phyloP scores from a whole-genome alignment of 1,140 invertebrate genomes.

The Adoxophyes honmai region DNA sequence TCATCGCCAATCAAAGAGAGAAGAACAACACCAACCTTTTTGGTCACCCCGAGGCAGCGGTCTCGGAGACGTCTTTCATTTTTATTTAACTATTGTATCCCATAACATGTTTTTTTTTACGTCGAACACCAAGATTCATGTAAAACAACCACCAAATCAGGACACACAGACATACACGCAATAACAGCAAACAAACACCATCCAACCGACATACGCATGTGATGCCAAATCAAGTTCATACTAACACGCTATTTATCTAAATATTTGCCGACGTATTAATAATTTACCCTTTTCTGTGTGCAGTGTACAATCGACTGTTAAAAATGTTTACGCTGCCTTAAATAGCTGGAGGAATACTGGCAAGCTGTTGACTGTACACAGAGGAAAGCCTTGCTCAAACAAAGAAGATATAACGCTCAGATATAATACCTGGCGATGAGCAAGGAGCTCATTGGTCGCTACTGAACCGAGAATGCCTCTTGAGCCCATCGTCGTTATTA shows the following conservation, averaged over 20 bases:
- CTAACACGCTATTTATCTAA: slow-evolving; percentile 4
- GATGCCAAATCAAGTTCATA: slow-evolving; percentile 6
- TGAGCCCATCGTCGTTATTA: neutral
- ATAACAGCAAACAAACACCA: neutral
- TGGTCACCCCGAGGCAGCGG: no score
- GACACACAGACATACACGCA: neutral
- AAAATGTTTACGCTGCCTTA: slow-evolving; percentile 7
- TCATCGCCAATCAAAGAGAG: no score
- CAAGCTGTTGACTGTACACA: slow-evolving; percentile 15
- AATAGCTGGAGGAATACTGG: slow-evolving; percentile 36
- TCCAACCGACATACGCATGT: neutral
- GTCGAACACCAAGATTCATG: no score
- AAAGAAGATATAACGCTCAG: neutral
- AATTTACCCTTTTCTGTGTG: slow-evolving; percentile 5
- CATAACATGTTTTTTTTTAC: no score
- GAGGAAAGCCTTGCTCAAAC: neutral
- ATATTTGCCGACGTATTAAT: slow-evolving; percentile 7
- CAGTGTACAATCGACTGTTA: slow-evolving; percentile 6
- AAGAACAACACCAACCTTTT: no score
- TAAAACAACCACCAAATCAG: no score
- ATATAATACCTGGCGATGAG: slow-evolving; percentile 1
- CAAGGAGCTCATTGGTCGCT: neutral
- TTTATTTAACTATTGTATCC: no score
- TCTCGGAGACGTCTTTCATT: no score
- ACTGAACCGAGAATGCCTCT: neutral